phyloP scores from a whole-genome alignment of 2,113 vertebrate genomes.

The Ageneiosus marmoratus region DNA sequence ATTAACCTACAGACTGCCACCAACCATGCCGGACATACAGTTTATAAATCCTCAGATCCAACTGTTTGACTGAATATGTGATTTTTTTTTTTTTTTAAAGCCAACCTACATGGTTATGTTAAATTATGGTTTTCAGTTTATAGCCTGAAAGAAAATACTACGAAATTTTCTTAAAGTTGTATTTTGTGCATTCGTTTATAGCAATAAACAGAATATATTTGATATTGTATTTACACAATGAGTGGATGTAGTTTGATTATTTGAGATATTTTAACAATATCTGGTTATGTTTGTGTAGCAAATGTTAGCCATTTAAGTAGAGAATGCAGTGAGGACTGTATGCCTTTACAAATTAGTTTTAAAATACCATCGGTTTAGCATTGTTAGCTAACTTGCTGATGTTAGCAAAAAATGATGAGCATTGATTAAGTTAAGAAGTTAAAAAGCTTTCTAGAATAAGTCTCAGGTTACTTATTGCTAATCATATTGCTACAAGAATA shows the following conservation, averaged over 20 bases:
- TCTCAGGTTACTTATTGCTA: neutral
- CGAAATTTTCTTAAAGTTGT: slow-evolving; percentile 51
- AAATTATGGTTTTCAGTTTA: slow-evolving; percentile 18
- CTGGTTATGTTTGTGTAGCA: neutral
- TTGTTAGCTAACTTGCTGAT: neutral
- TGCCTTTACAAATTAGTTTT: neutral
- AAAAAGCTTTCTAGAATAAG: neutral
- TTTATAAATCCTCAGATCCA: neutral
- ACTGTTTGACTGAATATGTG: neutral
- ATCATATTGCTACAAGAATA: neutral
- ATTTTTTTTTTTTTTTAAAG: neutral
- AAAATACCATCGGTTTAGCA: neutral
- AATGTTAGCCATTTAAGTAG: neutral
- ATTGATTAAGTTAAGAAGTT: neutral
- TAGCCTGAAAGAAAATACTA: slow-evolving; percentile 22
- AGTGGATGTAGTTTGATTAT: neutral
- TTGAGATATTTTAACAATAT: neutral
- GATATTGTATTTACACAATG: neutral
- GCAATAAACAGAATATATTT: slow-evolving; percentile 52
- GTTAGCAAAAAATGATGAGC: neutral
- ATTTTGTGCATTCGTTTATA: slow-evolving; percentile 63
- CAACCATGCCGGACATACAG: neutral
- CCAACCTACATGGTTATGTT: neutral
- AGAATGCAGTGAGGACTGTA: neutral
- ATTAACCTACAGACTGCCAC: neutral